Conservation (phyloP, 2,797 vertebrate genomes). For the Lepidocolaptes lacrymiger region DNA sequence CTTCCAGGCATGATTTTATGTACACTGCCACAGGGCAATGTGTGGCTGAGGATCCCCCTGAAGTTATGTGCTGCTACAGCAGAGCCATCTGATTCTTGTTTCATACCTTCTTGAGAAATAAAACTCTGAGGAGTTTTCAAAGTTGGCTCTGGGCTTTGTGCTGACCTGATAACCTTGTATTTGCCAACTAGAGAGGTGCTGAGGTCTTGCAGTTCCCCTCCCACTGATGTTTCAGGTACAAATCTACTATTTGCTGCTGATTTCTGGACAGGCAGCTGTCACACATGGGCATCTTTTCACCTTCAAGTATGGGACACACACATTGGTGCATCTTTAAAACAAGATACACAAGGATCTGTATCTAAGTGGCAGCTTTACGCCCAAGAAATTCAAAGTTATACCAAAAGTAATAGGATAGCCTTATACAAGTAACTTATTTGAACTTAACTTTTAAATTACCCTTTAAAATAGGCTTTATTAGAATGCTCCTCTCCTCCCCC, state of each 20-base stretch:
- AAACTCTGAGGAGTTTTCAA: neutral
- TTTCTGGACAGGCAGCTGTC: neutral
- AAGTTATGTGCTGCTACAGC: neutral
- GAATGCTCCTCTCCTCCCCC: neutral
- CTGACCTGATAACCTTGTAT: neutral
- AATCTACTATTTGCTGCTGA: neutral
- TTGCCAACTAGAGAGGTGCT: neutral
- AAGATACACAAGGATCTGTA: neutral
- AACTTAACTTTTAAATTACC: neutral
- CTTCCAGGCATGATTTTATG: neutral
- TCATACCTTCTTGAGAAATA: neutral
- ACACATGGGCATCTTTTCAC: neutral
- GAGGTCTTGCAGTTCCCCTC: neutral
- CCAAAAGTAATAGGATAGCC: neutral
- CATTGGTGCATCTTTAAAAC: neutral
- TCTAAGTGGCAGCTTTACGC: neutral
- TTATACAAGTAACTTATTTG: neutral
- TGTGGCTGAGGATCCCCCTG: neutral
- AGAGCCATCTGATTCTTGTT: neutral
- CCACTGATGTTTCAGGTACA: rapidly evolving
- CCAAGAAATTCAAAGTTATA: neutral
- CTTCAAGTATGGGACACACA: neutral
- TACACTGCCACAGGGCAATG: neutral
- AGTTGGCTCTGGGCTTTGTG: neutral
- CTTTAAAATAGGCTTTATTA: neutral